Evolutionary conservation across 1,140 invertebrate genomes (phyloP).

Genomic region (Monomorium pharaonis): DNA sequence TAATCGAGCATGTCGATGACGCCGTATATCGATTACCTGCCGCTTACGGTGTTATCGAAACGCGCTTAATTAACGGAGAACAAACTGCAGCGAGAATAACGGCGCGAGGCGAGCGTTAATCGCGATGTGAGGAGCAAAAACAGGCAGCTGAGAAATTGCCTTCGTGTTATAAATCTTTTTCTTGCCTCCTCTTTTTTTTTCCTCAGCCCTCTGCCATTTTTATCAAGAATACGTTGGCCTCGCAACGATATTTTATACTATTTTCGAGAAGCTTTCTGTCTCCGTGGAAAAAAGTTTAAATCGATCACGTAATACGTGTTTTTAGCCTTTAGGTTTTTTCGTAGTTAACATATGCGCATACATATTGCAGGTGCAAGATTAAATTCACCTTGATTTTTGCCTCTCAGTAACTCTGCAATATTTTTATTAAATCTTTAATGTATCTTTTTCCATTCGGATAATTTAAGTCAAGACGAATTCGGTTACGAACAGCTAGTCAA

Average conservation of each 20-base stretch:
- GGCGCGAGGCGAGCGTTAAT: conserved; percentile 57
- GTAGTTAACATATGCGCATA: neutral
- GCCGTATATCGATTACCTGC: conserved; percentile 67
- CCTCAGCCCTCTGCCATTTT: conserved; percentile 41
- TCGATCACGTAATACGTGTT: neutral
- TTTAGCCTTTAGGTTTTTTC: neutral
- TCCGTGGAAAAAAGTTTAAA: conserved; percentile 27
- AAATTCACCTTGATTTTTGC: neutral
- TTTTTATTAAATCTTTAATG: neutral
- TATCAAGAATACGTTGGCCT: conserved; percentile 46
- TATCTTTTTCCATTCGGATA: neutral
- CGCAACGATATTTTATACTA: conserved; percentile 37
- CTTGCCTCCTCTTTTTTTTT: conserved; percentile 36
- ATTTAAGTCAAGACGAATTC: conserved; percentile 21
- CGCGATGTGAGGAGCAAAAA: conserved; percentile 37
- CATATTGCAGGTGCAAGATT: neutral
- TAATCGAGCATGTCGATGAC: conserved; percentile 62
- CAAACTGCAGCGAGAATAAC: conserved; percentile 61
- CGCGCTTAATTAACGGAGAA: conserved; percentile 71
- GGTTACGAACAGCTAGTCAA: neutral
- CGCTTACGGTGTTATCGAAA: conserved; percentile 68
- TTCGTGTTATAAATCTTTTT: conserved; percentile 63
- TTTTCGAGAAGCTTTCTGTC: conserved; percentile 9
- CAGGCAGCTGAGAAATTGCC: conserved; percentile 58
- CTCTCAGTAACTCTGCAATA: neutral